Conservation (phyloP, 2,888 invertebrate genomes). For the Molanna angustata region DNA sequence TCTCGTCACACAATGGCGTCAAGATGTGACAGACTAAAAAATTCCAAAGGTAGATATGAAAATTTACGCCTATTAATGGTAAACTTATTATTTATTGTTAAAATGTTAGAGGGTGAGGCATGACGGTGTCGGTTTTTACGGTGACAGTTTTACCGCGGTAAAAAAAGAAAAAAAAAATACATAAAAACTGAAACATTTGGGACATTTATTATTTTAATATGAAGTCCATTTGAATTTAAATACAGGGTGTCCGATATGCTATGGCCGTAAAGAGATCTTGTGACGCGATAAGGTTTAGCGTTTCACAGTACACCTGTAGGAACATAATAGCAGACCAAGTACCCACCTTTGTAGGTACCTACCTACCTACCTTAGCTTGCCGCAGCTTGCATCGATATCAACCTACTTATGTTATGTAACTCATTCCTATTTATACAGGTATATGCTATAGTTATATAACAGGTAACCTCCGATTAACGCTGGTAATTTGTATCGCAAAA, state of each 20-base stretch:
- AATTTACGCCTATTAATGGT: conserved; percentile 1
- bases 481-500: too few species aligned
- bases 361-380: not conserved
- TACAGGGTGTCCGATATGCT: conserved; percentile 33
- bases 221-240: conserved; percentile 33
- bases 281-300: conserved; percentile 23
- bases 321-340: not conserved
- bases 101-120: not conserved
- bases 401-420: conserved; percentile 3
- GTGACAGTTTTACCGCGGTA: conserved; percentile 23
- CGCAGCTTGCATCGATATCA: not conserved
- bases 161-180: not conserved
- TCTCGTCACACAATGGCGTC: too few species aligned
- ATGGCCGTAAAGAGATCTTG: conserved; percentile 28
- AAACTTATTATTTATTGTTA: not conserved
- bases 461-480: too few species aligned
- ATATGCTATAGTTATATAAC: too few species aligned
- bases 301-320: conserved; percentile 29
- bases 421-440: too few species aligned
- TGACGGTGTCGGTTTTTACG: conserved; percentile 19
- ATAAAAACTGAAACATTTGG: conserved; percentile 7
- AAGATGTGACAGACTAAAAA: too few species aligned
- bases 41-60: too few species aligned
- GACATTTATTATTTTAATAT: conserved; percentile 29
- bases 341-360: not conserved